Base-by-base conservation (phyloP, 2,113 vertebrate species). In the Dicentrarchus labrax region DNA sequence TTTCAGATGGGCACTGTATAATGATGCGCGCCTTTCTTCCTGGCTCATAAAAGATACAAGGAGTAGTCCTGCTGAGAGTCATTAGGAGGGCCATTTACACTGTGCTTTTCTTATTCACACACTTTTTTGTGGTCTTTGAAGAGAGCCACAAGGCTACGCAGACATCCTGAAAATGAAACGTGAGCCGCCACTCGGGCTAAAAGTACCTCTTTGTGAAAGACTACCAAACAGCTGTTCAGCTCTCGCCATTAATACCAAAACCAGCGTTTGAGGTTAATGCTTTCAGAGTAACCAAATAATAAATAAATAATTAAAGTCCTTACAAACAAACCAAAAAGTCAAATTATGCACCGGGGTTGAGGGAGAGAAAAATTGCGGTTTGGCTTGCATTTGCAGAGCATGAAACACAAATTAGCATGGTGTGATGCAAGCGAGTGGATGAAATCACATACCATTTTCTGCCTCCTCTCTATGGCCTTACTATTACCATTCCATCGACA, bases 11-110 rank as follows among this genome's bases (percentile, higher is more conserved):
- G 84, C 89, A 80, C 82, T 72, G 89, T 91, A 93, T 95, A 94
- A 95, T 94, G 94, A 94, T 90, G 89, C 84, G 13, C 83, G 88
- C 76, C 92, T 95, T 94, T 94, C 86, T 94, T 93, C 90, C 89
- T 88, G 85, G 70, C 90, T 95, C 94, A 94, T 95, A 89, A 94
- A 93, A 93, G 93, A 94, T 91, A 92, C 75, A 92, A 90, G 90
- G 80, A 88, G 89, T 88, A 84, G 91, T 90, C 94, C 93, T 94
- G 94, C 94, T 94, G 94, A 92, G 94, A 93, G 93, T 94, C 94
- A 95, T 96, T 95, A 95, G 91, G 84, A 90, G 78, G 88, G 89
- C 91, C 93, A 94, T 96, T 96, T 94, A 92, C 85, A 85, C 79
- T 86, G 84, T 24, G 87, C 88, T 91, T 91, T 89, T 93, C 90